Evolutionary conservation across 1,140 invertebrate species (phyloP).

Genomic region (Drosophila prosaltans): DNA sequence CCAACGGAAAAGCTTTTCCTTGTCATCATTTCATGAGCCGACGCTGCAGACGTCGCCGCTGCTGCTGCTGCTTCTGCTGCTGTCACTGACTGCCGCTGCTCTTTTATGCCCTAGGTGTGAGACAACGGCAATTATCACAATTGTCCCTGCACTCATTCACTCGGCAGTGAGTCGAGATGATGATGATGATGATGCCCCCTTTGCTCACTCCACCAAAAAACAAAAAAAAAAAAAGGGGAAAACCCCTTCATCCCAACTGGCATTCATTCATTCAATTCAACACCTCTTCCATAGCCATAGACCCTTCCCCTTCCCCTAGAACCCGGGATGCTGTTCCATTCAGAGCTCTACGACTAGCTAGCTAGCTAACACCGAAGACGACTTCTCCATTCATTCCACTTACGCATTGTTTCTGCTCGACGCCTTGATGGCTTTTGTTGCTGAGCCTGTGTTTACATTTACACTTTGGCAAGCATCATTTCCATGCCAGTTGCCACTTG

Average conservation of each 20-base stretch:
- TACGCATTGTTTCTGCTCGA: conserved; percentile 77
- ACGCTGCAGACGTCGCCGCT: conserved; percentile 26
- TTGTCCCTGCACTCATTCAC: conserved; percentile 67
- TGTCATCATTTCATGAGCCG: conserved; percentile 79
- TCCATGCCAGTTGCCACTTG: conserved; percentile 54
- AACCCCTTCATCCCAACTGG: conserved; percentile 48
- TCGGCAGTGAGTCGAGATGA: conserved; percentile 27
- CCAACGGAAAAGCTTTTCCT: conserved; percentile 77
- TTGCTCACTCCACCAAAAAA: neutral
- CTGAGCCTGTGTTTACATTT: conserved; percentile 74
- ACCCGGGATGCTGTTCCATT: neutral
- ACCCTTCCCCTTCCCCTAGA: neutral
- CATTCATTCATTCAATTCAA: conserved; percentile 65
- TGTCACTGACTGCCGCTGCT: neutral
- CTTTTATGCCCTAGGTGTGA: conserved; percentile 61
- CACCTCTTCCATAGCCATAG: conserved; percentile 3
- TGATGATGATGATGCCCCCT: neutral
- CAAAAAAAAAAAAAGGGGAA: conserved; percentile 28
- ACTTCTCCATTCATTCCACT: conserved; percentile 56
- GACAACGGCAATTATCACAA: conserved; percentile 81
- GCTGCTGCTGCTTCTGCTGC: neutral
- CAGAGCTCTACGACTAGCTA: neutral
- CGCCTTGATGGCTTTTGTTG: conserved; percentile 76
- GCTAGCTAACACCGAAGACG: neutral
- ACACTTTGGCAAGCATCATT: conserved; percentile 73